Evolutionary conservation across 2,888 invertebrate genomes (phyloP).

Genomic region (Ornithoptera alexandrae): DNA sequence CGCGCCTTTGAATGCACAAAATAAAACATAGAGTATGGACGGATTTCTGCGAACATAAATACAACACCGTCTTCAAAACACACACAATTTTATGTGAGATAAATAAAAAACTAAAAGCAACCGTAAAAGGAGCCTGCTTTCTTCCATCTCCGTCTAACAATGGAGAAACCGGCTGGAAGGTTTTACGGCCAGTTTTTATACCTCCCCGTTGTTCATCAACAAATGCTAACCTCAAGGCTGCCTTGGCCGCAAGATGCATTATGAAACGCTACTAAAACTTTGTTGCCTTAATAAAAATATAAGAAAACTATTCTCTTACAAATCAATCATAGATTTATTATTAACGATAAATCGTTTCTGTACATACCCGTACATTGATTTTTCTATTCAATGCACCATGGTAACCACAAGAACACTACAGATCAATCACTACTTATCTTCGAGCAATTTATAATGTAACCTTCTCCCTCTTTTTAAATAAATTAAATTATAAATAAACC

Average conservation of each 20-base stretch:
- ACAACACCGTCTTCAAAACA: neutral
- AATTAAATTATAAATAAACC: too few relatives aligned
- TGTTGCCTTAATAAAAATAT: neutral
- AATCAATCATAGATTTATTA: too few relatives aligned
- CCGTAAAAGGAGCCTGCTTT: constrained; percentile 13
- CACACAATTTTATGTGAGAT: constrained; percentile 5
- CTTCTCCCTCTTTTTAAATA: too few relatives aligned
- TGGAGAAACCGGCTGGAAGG: constrained; percentile 1
- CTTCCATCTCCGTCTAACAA: constrained; percentile 6
- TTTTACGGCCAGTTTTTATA: constrained; percentile 17
- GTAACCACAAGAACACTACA: too few relatives aligned
- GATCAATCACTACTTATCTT: too few relatives aligned
- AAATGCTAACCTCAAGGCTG: neutral
- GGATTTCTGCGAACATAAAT: neutral
- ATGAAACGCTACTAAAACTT: neutral
- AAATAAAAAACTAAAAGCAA: constrained; percentile 15
- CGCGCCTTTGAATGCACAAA: too few relatives aligned
- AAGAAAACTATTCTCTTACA: neutral
- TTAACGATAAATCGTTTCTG: too few relatives aligned
- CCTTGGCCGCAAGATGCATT: neutral
- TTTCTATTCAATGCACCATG: too few relatives aligned
- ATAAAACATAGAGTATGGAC: neutral
- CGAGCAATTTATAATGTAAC: too few relatives aligned
- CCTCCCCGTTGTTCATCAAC: constrained; percentile 10
- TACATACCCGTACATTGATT: too few relatives aligned